Evolutionary conservation across 2,797 vertebrate genomes (phyloP), one percentile per base, ranked within the genome.

Genomic region (Acestrorhynchus altus): DNA sequence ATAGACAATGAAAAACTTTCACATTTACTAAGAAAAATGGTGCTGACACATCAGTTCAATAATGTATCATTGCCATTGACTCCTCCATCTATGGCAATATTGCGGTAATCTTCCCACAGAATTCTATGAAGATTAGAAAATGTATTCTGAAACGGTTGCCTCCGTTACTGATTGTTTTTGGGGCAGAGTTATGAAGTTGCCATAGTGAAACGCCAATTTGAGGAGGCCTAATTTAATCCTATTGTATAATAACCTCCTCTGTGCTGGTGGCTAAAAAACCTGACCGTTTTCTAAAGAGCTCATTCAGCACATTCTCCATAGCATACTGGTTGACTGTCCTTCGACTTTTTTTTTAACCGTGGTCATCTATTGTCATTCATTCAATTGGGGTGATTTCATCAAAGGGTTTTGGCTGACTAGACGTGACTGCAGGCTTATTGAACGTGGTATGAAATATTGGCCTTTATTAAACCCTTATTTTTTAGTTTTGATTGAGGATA

Each of bases 11-110:
- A 31, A 67, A 69, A 68, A 8, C 20, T 60, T 26, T 66, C 46
- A 46, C 15, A 8, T 67, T 20, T n/a, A 66, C 54, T 59, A 69
- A 68, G 6, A 44, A 67, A 68, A 56, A n/a, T 51, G 20, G 51
- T 65, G 60, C 59, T 61, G 52, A 74, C 76, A 22, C 51, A 61
- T 66, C 72, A 74, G 63, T 74, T 83, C 78, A 83, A 20, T 77
- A 74, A n/a, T 65, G 35, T 28, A 26, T 61, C 44, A 73, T 59
- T 72, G 71, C 47, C 26, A 44, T 61, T 1, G 71, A 52, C 57
- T 49, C 65, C 46, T 67, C 65, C 57, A 44, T 65, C 26, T 65
- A 64, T 64, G 65, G 73, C 28, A 65, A 47, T 80, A 80, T 49
- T 52, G 22, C 44, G 67, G 15, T 61, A 61, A 9, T 46, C 28